A percentile compares a stretch with the other conserved stretches of the same genome.
Conservation (phyloP, 2,888 invertebrate genomes). For the Pammene fasciana region DNA sequence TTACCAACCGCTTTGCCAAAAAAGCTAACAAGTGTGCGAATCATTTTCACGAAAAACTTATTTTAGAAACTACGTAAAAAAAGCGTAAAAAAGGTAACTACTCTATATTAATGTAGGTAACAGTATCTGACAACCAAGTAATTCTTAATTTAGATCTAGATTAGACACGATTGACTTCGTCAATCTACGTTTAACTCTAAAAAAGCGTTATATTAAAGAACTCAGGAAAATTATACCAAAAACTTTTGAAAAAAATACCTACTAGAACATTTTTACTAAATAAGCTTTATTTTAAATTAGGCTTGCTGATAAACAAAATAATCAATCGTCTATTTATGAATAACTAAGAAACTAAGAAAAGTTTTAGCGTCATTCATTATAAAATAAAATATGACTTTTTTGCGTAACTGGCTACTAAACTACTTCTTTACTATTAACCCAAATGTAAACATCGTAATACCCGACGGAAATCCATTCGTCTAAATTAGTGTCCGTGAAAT, state of each 20-base stretch:
- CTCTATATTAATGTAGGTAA: not conserved
- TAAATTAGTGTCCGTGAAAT: constrained; percentile 29
- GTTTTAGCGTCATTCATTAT: constrained; percentile 16
- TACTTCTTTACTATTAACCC: constrained; percentile 25
- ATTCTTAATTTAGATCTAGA: not conserved
- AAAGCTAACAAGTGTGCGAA: not conserved
- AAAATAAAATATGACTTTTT: constrained; percentile 21
- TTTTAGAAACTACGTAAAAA: not conserved
- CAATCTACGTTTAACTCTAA: too few species aligned
- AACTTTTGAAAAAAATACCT: too few species aligned
- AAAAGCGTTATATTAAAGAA: too few species aligned
- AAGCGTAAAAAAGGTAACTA: not conserved
- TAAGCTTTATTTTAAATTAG: too few species aligned
- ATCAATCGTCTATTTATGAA: not conserved
- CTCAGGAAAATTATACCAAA: too few species aligned
- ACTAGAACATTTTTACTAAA: too few species aligned
- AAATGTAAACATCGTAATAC: constrained; percentile 27
- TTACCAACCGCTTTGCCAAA: constrained; percentile 21
- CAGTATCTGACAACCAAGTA: not conserved
- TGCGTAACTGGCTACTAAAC: constrained; percentile 23
- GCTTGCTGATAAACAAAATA: not conserved
- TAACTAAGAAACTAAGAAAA: constrained; percentile 2
- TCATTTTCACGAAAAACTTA: constrained; percentile 2
- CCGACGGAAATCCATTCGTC: constrained; percentile 13
- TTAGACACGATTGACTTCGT: not conserved